A percentile compares a stretch with the other conserved stretches of the same genome.
These are phyloP conservation scores for Limenitis camilla DNA, from an alignment of 2,888 invertebrate species.

Conservation along the genomic window DNA sequence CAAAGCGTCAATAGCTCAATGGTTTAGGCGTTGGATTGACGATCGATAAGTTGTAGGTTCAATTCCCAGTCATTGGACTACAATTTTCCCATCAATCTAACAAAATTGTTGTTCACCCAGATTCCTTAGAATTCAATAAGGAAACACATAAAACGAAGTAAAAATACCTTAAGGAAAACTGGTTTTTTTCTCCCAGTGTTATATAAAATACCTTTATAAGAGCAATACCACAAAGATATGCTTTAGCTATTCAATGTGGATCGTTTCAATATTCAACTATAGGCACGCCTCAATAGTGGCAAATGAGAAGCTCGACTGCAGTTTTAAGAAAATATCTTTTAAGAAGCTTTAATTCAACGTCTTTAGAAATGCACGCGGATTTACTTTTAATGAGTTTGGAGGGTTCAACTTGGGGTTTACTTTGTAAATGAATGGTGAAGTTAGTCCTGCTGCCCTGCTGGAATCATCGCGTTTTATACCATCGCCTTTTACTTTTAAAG, in stretches of 20 bases:
- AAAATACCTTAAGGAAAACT: constrained; percentile 1
- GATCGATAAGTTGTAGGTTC: too few relatives aligned
- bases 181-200: constrained; percentile 6
- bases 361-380: constrained; percentile 69
- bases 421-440: constrained; percentile 59
- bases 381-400: constrained; percentile 73
- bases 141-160: too few relatives aligned
- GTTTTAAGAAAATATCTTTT: constrained; percentile 64
- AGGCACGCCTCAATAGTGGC: constrained; percentile 60
- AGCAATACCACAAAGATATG: constrained; percentile 8
- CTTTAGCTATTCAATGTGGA: constrained; percentile 37
- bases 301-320: constrained; percentile 66
- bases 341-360: constrained; percentile 66
- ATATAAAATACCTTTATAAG: constrained; percentile 11
- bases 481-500: constrained; percentile 22
- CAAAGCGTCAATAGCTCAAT: too few relatives aligned
- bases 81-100: too few relatives aligned
- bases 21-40: too few relatives aligned
- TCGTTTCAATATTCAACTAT: constrained; percentile 53
- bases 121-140: too few relatives aligned
- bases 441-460: constrained; percentile 34
- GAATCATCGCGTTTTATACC: constrained; percentile 22
- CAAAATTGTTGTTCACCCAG: too few relatives aligned
- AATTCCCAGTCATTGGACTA: too few relatives aligned
- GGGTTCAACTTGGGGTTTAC: constrained; percentile 64